phyloP scores from a whole-genome alignment of 2,797 vertebrate genomes.

The Pangasius sanitwongsei region DNA sequence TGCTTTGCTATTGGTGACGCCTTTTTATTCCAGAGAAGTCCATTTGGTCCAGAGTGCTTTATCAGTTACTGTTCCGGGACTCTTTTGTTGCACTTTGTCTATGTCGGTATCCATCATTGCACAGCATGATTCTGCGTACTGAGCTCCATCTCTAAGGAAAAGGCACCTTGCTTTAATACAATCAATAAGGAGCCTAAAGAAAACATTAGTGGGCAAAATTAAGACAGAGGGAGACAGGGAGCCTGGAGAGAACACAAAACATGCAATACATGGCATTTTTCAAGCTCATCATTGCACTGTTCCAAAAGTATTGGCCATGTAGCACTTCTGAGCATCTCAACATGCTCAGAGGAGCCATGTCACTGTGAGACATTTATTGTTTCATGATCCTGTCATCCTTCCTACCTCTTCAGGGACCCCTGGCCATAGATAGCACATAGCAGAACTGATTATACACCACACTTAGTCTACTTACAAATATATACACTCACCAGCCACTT shows the following conservation, averaged over 20 bases:
- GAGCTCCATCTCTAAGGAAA: conserved; percentile 27
- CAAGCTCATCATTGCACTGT: neutral
- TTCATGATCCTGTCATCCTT: neutral
- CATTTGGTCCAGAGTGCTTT: conserved; percentile 15
- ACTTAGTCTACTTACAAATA: neutral
- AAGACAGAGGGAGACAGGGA: neutral
- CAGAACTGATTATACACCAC: neutral
- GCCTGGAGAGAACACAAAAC: neutral
- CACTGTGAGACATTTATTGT: neutral
- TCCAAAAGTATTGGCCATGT: neutral
- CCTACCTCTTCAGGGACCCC: neutral
- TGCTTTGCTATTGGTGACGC: neutral
- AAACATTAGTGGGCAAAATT: conserved; percentile 19
- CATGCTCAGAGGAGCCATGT: neutral
- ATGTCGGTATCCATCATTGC: conserved; percentile 5
- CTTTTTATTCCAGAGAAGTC: neutral
- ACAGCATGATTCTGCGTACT: neutral
- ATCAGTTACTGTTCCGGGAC: neutral
- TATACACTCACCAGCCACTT: neutral
- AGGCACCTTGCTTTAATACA: conserved; percentile 40
- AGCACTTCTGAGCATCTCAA: neutral
- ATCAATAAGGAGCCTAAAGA: conserved; percentile 45
- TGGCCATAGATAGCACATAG: neutral
- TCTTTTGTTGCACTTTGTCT: conserved; percentile 35
- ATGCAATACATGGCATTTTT: conserved; percentile 10